Conservation (phyloP, 2,888 invertebrate species). For the Ormia ochracea region DNA sequence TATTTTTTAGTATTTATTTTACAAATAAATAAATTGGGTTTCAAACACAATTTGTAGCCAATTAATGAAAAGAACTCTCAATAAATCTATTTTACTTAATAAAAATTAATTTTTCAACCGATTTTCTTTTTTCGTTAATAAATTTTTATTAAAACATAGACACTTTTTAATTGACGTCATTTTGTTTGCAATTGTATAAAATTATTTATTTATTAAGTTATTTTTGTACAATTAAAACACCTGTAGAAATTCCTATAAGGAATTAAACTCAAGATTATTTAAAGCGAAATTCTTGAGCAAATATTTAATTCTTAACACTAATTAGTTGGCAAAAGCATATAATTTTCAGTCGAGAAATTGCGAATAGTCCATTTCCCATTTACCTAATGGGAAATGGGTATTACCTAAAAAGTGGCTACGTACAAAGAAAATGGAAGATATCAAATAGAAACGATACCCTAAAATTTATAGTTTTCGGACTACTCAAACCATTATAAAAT, state of each 20-base stretch:
- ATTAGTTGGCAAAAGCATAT: slow-evolving; percentile 26
- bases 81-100: slow-evolving; percentile 4
- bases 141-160: slow-evolving; percentile 36
- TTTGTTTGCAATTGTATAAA: not conserved
- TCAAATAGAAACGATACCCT: too few species aligned
- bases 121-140: slow-evolving; percentile 8
- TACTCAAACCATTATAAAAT: too few species aligned
- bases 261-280: slow-evolving; percentile 30
- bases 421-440: too few species aligned
- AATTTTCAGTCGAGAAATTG: slow-evolving; percentile 13
- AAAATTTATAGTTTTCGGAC: too few species aligned
- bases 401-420: slow-evolving; percentile 15
- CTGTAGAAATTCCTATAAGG: slow-evolving; percentile 41
- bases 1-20: not conserved
- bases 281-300: slow-evolving; percentile 19
- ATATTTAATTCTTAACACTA: slow-evolving; percentile 42
- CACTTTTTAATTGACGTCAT: slow-evolving; percentile 47
- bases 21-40: not conserved
- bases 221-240: slow-evolving; percentile 51
- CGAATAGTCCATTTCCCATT: slow-evolving; percentile 1
- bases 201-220: slow-evolving; percentile 25
- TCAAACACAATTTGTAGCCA: slow-evolving; percentile 13
- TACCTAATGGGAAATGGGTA: too few species aligned
- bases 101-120: not conserved
- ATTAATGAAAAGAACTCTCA: slow-evolving; percentile 27